A percentile compares a stretch with the other conserved stretches of the same genome.
phyloP scores from a whole-genome alignment of 2,888 invertebrate genomes.

The Calliopum simillimum region DNA sequence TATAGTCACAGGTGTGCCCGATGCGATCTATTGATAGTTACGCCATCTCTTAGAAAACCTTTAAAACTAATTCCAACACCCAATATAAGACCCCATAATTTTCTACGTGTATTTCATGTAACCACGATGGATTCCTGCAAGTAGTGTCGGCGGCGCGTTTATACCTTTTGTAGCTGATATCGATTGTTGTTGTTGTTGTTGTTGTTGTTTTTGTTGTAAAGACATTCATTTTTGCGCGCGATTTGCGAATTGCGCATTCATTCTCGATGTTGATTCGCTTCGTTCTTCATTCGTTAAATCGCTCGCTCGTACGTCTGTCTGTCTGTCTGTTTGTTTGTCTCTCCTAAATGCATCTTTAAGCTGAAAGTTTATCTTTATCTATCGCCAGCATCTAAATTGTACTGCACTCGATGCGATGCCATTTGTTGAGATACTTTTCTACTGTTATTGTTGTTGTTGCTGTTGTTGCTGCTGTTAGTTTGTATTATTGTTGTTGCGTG shows the following conservation, averaged over 20 bases:
- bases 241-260: slow-evolving; percentile 35
- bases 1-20: too few relatives aligned
- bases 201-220: slow-evolving; percentile 37
- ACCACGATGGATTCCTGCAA: background rate
- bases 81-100: too few relatives aligned
- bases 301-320: background rate
- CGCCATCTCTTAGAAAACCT: too few relatives aligned
- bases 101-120: too few relatives aligned
- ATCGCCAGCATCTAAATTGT: slow-evolving; percentile 60
- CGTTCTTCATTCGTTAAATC: background rate
- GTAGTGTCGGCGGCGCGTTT: slow-evolving; percentile 35
- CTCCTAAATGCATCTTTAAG: slow-evolving; percentile 57
- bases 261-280: background rate
- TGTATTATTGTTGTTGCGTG: background rate
- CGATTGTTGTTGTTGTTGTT: slow-evolving; percentile 15
- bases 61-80: too few relatives aligned
- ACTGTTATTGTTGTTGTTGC: slow-evolving; percentile 6
- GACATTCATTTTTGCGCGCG: slow-evolving; percentile 61
- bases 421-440: slow-evolving; percentile 50
- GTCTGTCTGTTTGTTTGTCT: background rate
- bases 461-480: background rate
- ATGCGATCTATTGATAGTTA: too few relatives aligned
- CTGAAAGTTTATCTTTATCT: slow-evolving; percentile 53
- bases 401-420: slow-evolving; percentile 53
- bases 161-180: slow-evolving; percentile 20